phyloP scores from a whole-genome alignment of 2,113 vertebrate species.

The Percopsis transmontana region DNA sequence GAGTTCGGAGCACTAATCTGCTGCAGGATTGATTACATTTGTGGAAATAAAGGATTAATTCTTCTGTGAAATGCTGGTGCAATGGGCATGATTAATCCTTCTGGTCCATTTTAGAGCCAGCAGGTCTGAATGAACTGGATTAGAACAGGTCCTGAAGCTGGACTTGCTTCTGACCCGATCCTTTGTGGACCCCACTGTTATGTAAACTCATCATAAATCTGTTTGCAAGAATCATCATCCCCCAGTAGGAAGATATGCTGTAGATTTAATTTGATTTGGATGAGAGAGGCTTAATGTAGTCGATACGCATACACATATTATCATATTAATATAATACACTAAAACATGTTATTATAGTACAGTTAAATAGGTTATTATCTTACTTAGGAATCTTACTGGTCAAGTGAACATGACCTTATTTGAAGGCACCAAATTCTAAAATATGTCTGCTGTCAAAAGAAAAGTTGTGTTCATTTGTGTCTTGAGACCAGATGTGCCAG shows the following conservation, averaged over 20 bases:
- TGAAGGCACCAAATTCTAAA: too few species aligned
- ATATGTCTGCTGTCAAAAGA: too few species aligned
- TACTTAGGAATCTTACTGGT: too few species aligned
- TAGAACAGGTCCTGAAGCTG: constrained; percentile 10
- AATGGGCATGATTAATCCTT: constrained; percentile 11
- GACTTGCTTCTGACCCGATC: constrained; percentile 15
- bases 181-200: constrained; percentile 49
- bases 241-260: constrained; percentile 29
- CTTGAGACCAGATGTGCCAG: too few species aligned
- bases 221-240: constrained; percentile 72
- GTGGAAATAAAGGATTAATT: constrained; percentile 30
- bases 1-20: constrained; percentile 35
- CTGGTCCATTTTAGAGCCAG: background rate
- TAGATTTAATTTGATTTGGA: too few species aligned
- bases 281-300: too few species aligned
- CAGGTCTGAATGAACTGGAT: constrained; percentile 9
- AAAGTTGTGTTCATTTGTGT: too few species aligned
- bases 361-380: too few species aligned
- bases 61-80: constrained; percentile 18
- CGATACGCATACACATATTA: too few species aligned
- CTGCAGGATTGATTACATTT: constrained; percentile 36
- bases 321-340: too few species aligned
- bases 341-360: too few species aligned
- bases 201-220: constrained; percentile 73
- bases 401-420: too few species aligned